These are phyloP conservation scores for Halocynthia roretzi DNA, from an alignment of 23 tunicate species.

Conservation along the genomic window DNA sequence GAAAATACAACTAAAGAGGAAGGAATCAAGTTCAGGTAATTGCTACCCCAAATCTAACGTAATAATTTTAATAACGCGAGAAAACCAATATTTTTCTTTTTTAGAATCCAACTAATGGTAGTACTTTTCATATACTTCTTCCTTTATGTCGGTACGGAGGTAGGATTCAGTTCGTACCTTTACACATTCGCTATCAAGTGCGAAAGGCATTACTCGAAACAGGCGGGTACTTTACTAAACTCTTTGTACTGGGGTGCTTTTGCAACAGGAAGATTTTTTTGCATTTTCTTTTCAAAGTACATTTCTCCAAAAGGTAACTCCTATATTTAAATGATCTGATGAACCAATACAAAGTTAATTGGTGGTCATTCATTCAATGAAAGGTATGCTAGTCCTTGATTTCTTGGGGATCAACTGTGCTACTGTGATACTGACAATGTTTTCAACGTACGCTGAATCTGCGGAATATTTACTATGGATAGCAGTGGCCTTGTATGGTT, in stretches of 20 bases:
- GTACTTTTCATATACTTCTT: constrained; percentile 46
- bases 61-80: neutral
- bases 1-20: constrained; percentile 53
- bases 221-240: constrained; percentile 35
- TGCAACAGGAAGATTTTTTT: constrained; percentile 60
- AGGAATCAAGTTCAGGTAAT: constrained; percentile 45
- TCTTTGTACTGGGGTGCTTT: constrained; percentile 70
- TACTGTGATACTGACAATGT: constrained; percentile 25
- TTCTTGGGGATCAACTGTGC: constrained; percentile 45
- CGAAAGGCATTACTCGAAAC: constrained; percentile 44
- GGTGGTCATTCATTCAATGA: neutral
- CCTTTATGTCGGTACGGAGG: constrained; percentile 74
- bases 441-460: constrained; percentile 36
- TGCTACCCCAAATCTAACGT: neutral
- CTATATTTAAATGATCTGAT: neutral
- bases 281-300: constrained; percentile 45
- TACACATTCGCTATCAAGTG: constrained; percentile 58
- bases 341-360: neutral
- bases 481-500: constrained; percentile 50
- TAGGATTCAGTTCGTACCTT: constrained; percentile 56
- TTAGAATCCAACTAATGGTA: constrained; percentile 31
- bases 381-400: constrained; percentile 37
- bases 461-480: constrained; percentile 51
- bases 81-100: neutral
- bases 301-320: constrained; percentile 28